These are phyloP conservation scores for Stratiomys singularior DNA, from an alignment of 2,888 invertebrate genomes.

Conservation along the genomic window DNA sequence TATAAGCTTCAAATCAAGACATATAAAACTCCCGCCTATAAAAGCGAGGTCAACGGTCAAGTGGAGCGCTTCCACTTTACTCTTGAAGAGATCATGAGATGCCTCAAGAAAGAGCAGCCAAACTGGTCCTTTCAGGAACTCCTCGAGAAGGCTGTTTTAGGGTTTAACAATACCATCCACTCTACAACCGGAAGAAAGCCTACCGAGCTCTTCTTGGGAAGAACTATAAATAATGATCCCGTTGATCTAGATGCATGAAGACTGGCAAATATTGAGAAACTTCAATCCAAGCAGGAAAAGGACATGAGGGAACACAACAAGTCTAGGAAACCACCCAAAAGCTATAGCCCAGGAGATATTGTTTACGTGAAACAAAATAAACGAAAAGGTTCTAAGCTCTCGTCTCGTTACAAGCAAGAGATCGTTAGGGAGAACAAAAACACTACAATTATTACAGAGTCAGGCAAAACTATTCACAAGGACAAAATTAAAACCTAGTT, in stretches of 20 bases:
- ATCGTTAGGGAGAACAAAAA: slow-evolving; percentile 3
- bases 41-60: slow-evolving; percentile 6
- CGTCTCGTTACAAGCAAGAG: neutral
- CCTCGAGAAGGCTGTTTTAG: neutral
- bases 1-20: slow-evolving; percentile 39
- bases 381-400: slow-evolving; percentile 3
- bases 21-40: neutral
- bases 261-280: neutral
- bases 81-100: neutral
- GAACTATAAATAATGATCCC: neutral
- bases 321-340: neutral
- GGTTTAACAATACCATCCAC: neutral
- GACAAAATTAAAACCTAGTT: neutral
- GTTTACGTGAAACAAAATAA: neutral
- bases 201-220: neutral
- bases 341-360: neutral
- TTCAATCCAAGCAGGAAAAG: slow-evolving; percentile 1
- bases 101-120: neutral
- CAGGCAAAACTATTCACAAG: slow-evolving; percentile 9
- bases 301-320: neutral
- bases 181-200: neutral
- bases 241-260: neutral
- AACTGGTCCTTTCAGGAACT: neutral
- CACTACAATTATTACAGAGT: neutral
- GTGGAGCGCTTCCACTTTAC: neutral